Conservation (phyloP, 2,888 invertebrate species). For the Antheraea yamamai region DNA sequence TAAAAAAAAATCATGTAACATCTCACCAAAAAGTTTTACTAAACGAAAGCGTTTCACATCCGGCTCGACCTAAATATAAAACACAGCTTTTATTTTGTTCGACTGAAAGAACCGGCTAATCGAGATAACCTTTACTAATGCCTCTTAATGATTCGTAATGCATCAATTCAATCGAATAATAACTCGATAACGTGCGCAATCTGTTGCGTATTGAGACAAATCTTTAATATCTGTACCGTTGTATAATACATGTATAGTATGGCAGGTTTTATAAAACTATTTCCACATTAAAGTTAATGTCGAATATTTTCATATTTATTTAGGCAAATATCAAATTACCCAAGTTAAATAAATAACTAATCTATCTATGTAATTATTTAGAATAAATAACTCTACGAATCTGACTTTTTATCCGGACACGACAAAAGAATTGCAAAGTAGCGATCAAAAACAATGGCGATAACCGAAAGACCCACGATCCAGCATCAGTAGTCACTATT, state of each 20-base stretch:
- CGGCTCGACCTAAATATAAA: neutral
- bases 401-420: no score
- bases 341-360: no score
- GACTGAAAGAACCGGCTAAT: slow-evolving; percentile 27
- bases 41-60: neutral
- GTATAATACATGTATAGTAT: slow-evolving; percentile 12
- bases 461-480: no score
- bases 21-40: neutral
- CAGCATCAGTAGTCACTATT: no score
- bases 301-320: neutral
- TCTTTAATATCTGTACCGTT: slow-evolving; percentile 1
- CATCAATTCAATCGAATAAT: slow-evolving; percentile 41
- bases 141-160: slow-evolving; percentile 51
- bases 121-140: slow-evolving; percentile 54
- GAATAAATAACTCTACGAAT: no score
- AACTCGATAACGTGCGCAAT: slow-evolving; percentile 19
- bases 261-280: neutral
- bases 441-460: no score
- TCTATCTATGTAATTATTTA: no score
- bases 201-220: slow-evolving; percentile 17
- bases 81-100: slow-evolving; percentile 5
- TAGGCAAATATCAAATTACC: no score
- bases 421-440: no score
- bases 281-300: neutral
- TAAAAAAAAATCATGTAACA: neutral